phyloP scores from a whole-genome alignment of 2,797 vertebrate genomes.

The Schizothorax lantsangensis region DNA sequence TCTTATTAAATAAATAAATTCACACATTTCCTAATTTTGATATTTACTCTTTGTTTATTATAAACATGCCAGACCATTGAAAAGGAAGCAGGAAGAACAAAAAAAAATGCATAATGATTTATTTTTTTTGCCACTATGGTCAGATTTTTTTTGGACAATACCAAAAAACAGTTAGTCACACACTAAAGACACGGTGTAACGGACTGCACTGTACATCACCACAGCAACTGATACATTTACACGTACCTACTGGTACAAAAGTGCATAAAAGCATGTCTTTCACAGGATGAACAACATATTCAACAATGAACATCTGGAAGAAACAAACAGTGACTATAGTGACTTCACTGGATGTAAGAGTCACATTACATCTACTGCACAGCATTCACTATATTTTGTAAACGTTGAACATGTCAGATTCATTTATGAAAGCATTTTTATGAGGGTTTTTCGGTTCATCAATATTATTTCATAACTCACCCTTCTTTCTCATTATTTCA shows the following conservation, averaged over 20 bases:
- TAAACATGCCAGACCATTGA: slow-evolving; percentile 39
- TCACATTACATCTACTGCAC: slow-evolving; percentile 35
- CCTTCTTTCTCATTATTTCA: neutral
- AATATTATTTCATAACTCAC: neutral
- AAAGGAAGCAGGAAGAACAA: slow-evolving; percentile 19
- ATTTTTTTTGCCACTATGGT: slow-evolving; percentile 27
- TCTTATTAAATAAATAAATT: neutral
- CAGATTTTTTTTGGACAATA: slow-evolving; percentile 14
- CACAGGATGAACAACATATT: slow-evolving; percentile 40
- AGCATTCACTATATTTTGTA: slow-evolving; percentile 17
- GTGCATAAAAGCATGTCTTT: slow-evolving; percentile 52
- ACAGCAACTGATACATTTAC: slow-evolving; percentile 53
- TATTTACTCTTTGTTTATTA: slow-evolving; percentile 34
- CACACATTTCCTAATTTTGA: neutral
- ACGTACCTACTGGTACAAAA: slow-evolving; percentile 55
- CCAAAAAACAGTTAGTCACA: slow-evolving; percentile 24
- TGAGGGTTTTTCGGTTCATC: neutral
- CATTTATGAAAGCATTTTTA: slow-evolving; percentile 7
- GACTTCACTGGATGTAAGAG: slow-evolving; percentile 35
- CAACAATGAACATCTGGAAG: slow-evolving; percentile 60
- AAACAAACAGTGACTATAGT: slow-evolving; percentile 78
- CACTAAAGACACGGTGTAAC: slow-evolving; percentile 26
- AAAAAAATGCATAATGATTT: slow-evolving; percentile 11
- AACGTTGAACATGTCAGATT: slow-evolving; percentile 26
- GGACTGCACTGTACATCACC: slow-evolving; percentile 47